Base-by-base conservation (phyloP, 2,797 vertebrate genomes). In the Hyperoplus immaculatus region DNA sequence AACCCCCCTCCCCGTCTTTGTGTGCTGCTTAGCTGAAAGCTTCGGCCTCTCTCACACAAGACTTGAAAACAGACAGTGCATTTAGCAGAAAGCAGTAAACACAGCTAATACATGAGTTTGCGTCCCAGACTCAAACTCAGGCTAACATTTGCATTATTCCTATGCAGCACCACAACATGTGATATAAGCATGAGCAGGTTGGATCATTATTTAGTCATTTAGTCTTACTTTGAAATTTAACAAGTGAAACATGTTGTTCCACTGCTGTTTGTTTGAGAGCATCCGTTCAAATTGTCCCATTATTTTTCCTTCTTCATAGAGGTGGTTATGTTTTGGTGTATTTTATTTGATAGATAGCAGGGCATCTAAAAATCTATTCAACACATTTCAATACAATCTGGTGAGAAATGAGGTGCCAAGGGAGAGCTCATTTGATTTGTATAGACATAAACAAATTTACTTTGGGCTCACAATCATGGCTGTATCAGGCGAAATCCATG, bases 11-110 rank as follows among this genome's bases (percentile, higher is more conserved):
- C 36, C 50, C 21, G 50, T 83, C 76, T 76, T 73, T 80, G 77
- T 88, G 69, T 66, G 60, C 75, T 18, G 54, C 80, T 65, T 1
- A 6, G n/a, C 61, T 74, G 53, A 72, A 69, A 72, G 57, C 64
- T 45, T 59, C 16, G 8, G 57, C 45, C 49, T 78, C 41, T 60
- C 12, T n/a, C 62, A 61, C 18, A 21, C 58, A 53, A 12, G 39
- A 49, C 54, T 60, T 51, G 57, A n/a, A 75, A 82, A 63, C 71
- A 78, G 72, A 66, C 85, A 70, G 43, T 67, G 39, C 29, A 54
- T 73, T 67, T 15, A 29, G 2, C 51, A 29, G 4, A 66, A 29
- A 72, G 12, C 38, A 1, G 47, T 12, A 4, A 36, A 53, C 6
- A 16, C 36, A 29, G 43, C 45, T 64, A 0, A 39, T 51, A n/a